These are phyloP conservation scores for Pollenia labialis DNA, from an alignment of 2,888 invertebrate genomes.

Conservation along the genomic window DNA sequence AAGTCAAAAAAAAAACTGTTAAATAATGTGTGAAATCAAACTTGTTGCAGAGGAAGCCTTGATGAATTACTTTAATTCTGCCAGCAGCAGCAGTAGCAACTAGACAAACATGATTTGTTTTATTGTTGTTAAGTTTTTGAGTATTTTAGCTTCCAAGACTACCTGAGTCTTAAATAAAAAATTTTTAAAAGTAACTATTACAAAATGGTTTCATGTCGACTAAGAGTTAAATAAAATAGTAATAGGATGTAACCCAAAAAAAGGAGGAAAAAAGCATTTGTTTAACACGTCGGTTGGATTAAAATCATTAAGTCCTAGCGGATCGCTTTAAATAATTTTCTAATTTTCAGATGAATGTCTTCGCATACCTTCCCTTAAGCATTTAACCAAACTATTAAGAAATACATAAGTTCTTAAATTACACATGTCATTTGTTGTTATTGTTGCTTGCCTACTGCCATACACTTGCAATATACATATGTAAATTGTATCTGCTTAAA, in stretches of 20 bases:
- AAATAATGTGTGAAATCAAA: slow-evolving; percentile 68
- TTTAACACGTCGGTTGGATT: not conserved
- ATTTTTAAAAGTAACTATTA: slow-evolving; percentile 17
- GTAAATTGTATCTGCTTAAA: not conserved
- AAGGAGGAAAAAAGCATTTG: not conserved
- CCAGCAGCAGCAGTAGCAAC: not conserved
- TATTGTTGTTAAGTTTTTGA: slow-evolving; percentile 17
- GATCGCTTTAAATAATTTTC: not conserved
- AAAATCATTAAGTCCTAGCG: too few relatives aligned
- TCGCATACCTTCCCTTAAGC: slow-evolving; percentile 5
- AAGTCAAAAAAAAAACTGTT: slow-evolving; percentile 9
- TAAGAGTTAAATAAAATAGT: not conserved
- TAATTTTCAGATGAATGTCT: not conserved
- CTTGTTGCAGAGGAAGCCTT: slow-evolving; percentile 73
- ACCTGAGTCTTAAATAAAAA: slow-evolving; percentile 20
- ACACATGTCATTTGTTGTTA: slow-evolving; percentile 23
- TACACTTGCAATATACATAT: slow-evolving; percentile 18
- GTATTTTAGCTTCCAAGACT: slow-evolving; percentile 18
- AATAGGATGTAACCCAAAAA: not conserved
- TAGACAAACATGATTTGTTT: slow-evolving; percentile 61
- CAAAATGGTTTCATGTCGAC: slow-evolving; percentile 6
- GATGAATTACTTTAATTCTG: slow-evolving; percentile 70
- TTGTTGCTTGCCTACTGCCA: not conserved
- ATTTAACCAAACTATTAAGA: not conserved
- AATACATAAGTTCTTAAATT: slow-evolving; percentile 48